phyloP scores from a whole-genome alignment of 1,140 invertebrate species.

The Aplysia californica region DNA sequence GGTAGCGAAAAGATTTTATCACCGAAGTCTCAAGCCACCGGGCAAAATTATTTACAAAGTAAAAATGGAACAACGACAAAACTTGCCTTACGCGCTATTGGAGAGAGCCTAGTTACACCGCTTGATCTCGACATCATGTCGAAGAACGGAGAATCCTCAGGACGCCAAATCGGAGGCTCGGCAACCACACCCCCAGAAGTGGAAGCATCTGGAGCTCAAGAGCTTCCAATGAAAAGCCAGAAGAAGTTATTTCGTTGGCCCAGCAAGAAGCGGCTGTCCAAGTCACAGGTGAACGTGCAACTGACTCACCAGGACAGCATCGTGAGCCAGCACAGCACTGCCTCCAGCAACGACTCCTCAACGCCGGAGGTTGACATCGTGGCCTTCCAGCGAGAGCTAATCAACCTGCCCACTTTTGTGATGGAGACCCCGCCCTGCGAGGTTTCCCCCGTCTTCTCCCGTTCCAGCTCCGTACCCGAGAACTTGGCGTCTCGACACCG shows the following conservation, averaged over 20 bases:
- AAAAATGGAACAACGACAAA: constrained; percentile 59
- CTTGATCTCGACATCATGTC: constrained; percentile 53
- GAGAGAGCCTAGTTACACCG: constrained; percentile 62
- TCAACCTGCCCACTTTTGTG: constrained; percentile 67
- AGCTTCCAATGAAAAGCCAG: constrained; percentile 33
- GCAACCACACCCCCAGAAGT: not conserved
- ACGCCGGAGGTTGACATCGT: constrained; percentile 58
- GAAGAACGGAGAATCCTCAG: constrained; percentile 23
- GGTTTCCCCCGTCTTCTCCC: constrained; percentile 59
- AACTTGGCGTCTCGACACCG: constrained; percentile 47
- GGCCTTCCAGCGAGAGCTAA: constrained; percentile 65
- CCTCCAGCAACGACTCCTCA: constrained; percentile 29
- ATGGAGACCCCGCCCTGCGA: constrained; percentile 61
- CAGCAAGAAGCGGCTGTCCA: constrained; percentile 59
- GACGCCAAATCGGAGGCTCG: no score
- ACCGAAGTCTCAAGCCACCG: not conserved
- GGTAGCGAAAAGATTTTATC: not conserved
- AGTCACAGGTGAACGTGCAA: constrained; percentile 57
- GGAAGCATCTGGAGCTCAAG: not conserved
- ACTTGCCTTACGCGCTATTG: constrained; percentile 57
- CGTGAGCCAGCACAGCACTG: constrained; percentile 27
- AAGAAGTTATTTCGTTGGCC: constrained; percentile 57
- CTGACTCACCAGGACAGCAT: constrained; percentile 33
- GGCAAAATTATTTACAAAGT: constrained; percentile 34
- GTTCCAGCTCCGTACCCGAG: constrained; percentile 65